Conservation (phyloP, 2,113 vertebrate species). For the Pedetes capensis region DNA sequence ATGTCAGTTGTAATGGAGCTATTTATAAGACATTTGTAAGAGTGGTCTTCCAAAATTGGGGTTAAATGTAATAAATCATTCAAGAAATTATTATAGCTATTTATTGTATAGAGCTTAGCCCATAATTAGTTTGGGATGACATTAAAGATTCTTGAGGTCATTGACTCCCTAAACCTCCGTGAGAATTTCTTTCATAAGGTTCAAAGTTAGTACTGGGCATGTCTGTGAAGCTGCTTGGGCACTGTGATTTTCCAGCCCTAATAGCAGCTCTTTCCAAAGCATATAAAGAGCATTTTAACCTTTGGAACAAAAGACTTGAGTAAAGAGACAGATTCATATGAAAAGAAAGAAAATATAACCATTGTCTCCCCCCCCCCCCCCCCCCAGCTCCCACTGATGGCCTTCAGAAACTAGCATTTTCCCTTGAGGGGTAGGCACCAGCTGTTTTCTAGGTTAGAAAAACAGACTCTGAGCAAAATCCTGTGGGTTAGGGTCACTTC, state of each 20-base stretch:
- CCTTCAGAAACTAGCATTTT: constrained; percentile 22
- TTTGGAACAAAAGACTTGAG: background rate
- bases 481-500: constrained; percentile 5
- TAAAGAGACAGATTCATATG: background rate
- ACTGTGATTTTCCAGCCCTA: background rate
- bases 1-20: background rate
- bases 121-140: constrained; percentile 7
- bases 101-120: background rate
- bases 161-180: background rate
- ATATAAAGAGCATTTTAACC: background rate
- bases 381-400: background rate
- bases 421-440: background rate
- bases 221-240: background rate
- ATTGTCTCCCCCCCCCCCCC: background rate
- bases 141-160: constrained; percentile 18
- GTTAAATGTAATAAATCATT: background rate
- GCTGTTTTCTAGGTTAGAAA: constrained; percentile 35
- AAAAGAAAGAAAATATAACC: constrained; percentile 2
- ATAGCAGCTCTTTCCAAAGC: background rate
- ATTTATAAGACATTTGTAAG: constrained; percentile 4
- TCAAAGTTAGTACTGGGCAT: constrained; percentile 19
- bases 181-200: background rate
- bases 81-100: background rate
- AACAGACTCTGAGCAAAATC: constrained; percentile 41
- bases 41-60: constrained; percentile 27